Evolutionary conservation across 2,113 vertebrate genomes (phyloP).

Genomic region (Daboia siamensis): DNA sequence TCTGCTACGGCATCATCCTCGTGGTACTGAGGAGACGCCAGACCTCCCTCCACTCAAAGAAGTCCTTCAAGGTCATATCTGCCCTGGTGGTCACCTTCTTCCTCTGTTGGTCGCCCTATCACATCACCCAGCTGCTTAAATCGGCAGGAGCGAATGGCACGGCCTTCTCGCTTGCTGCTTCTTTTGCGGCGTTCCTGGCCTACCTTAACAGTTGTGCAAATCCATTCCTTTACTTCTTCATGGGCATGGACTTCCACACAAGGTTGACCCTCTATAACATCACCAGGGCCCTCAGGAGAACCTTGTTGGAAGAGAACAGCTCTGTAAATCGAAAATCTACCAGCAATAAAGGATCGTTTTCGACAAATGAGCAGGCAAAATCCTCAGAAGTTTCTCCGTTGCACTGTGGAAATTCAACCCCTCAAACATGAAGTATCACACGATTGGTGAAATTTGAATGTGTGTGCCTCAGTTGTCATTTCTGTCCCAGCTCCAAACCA

Average conservation of each 20-base stretch:
- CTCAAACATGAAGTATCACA: not conserved
- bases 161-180: slow-evolving; percentile 58
- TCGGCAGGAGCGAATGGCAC: slow-evolving; percentile 37
- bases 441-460: not conserved
- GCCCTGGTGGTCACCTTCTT: slow-evolving; percentile 29
- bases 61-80: slow-evolving; percentile 36
- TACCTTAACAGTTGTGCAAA: slow-evolving; percentile 79
- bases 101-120: slow-evolving; percentile 36
- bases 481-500: not conserved
- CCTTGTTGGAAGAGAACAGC: slow-evolving; percentile 56
- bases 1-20: slow-evolving; percentile 6
- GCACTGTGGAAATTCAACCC: not conserved
- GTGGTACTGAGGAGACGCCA: not conserved
- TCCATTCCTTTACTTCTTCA: slow-evolving; percentile 76
- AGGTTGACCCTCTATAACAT: slow-evolving; percentile 53
- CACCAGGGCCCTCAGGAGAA: slow-evolving; percentile 52
- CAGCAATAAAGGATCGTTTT: not conserved
- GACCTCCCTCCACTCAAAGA: not conserved
- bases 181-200: slow-evolving; percentile 57
- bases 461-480: not conserved
- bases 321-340: not conserved
- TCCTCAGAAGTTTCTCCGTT: not conserved
- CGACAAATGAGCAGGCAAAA: not conserved
- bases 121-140: slow-evolving; percentile 24
- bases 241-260: slow-evolving; percentile 52